Base-by-base conservation (phyloP, 2,113 vertebrate species). In the Channa maculata region DNA sequence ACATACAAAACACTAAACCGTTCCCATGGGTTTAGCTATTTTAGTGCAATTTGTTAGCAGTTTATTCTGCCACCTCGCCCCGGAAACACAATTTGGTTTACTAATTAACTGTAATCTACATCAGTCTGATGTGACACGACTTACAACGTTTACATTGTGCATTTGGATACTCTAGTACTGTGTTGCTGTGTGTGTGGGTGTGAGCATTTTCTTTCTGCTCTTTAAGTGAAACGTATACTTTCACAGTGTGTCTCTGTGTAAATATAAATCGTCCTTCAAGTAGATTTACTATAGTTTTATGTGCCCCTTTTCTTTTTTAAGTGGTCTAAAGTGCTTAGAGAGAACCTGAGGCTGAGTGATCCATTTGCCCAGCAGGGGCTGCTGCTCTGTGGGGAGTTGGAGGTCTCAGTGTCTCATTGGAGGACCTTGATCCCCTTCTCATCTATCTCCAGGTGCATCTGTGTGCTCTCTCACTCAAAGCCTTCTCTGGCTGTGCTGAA, bases 401-500 rank as follows among this genome's bases (percentile, higher is more conserved):
- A 71, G 86, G 82, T 82, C 76, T 85, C 58, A 5, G 57, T 66
- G 76, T 89, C 86, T 78, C 82, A 24, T 24, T 67, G 71, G 84
- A 82, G 79, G 57, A 82, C 74, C 67, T 66, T 80, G 81, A 86
- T 84, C 83, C 70, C 43, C 50, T 64, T 81, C 84, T 89, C 80
- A 90, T 90, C 88, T 79, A 83, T 86, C 83, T 83, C 77, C 79
- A 54, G 50, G 79, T 85, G 77, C 75, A 83, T 63, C 75, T 72
- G 75, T 71, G 76, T 68, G 72, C 76, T 57, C 62, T 72, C 78
- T 75, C 49, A 45, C 78, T 87, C 64, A 86, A 88, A 91, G 74
- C 71, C 13, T 36, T 79, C 64, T 57, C 71, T 68, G 61, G 73
- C 83, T 86, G 48, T 34, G 67, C 58, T 66, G 57, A 79, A 86